phyloP scores from a whole-genome alignment of 1,140 invertebrate genomes.

The Sitobion miscanthi region DNA sequence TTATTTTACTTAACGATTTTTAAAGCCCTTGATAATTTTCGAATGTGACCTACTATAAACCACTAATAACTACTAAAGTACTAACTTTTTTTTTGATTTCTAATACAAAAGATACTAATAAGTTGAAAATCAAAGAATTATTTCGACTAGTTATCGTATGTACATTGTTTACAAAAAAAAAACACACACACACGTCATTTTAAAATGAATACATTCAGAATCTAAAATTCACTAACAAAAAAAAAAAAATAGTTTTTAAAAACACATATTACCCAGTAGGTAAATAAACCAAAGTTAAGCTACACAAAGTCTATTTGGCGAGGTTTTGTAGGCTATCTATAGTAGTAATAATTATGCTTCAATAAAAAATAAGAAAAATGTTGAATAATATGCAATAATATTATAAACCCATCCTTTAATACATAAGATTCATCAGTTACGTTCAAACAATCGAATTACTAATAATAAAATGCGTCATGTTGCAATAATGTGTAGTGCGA shows the following conservation, averaged over 20 bases:
- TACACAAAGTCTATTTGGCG: neutral
- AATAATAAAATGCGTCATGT: constrained; percentile 9
- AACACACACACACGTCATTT: too few relatives aligned
- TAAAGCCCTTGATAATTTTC: too few relatives aligned
- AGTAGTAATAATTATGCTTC: neutral
- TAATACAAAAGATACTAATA: too few relatives aligned
- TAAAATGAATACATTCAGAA: too few relatives aligned
- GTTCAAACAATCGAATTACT: neutral
- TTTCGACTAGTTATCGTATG: too few relatives aligned
- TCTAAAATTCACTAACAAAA: neutral
- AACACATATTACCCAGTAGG: neutral
- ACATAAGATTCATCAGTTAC: neutral
- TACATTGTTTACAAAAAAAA: too few relatives aligned
- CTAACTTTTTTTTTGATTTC: too few relatives aligned
- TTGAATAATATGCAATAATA: neutral
- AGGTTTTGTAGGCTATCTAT: neutral
- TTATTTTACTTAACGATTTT: too few relatives aligned
- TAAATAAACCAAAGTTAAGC: neutral
- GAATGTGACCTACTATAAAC: too few relatives aligned
- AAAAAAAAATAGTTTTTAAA: neutral
- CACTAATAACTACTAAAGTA: too few relatives aligned
- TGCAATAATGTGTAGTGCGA: neutral
- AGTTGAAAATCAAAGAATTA: too few relatives aligned
- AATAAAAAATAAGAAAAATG: neutral
- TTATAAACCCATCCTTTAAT: neutral